phyloP scores from a whole-genome alignment of 2,113 vertebrate species.

The Hemibagrus wyckioides region DNA sequence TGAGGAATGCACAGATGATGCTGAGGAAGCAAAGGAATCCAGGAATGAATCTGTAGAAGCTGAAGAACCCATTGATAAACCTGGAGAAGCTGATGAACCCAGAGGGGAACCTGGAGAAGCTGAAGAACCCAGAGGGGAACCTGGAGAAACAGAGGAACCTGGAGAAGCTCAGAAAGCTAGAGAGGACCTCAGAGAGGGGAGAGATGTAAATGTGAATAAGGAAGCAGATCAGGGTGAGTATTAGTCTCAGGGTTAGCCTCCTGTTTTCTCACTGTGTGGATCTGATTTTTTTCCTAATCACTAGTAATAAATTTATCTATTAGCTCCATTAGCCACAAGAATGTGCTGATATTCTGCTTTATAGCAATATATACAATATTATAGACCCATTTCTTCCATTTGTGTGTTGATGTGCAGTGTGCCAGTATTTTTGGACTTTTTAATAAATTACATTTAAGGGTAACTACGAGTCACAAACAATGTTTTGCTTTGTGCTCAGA shows the following conservation, averaged over 20 bases:
- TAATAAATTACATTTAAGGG: not conserved
- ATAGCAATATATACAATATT: not conserved
- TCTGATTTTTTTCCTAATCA: not conserved
- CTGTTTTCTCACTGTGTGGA: not conserved
- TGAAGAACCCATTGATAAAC: not conserved
- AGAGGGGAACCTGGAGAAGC: not conserved
- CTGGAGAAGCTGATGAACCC: not conserved
- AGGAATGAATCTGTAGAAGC: not conserved
- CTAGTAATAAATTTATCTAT: not conserved
- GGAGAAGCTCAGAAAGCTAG: constrained; percentile 29
- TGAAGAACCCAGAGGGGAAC: constrained; percentile 51
- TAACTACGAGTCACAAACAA: not conserved
- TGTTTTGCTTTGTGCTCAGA: not conserved
- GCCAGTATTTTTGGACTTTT: constrained; percentile 32
- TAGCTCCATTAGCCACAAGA: not conserved
- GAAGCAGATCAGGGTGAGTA: not conserved
- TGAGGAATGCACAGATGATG: not conserved
- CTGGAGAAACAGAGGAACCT: constrained; percentile 32
- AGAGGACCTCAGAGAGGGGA: not conserved
- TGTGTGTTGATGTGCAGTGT: not conserved
- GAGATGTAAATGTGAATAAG: constrained; percentile 63
- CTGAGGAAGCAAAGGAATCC: not conserved
- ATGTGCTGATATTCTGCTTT: not conserved
- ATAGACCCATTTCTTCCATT: too few relatives aligned
- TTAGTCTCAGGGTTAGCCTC: not conserved